Conservation (phyloP, 2,888 invertebrate species). For the Eumerus sabulonum region DNA sequence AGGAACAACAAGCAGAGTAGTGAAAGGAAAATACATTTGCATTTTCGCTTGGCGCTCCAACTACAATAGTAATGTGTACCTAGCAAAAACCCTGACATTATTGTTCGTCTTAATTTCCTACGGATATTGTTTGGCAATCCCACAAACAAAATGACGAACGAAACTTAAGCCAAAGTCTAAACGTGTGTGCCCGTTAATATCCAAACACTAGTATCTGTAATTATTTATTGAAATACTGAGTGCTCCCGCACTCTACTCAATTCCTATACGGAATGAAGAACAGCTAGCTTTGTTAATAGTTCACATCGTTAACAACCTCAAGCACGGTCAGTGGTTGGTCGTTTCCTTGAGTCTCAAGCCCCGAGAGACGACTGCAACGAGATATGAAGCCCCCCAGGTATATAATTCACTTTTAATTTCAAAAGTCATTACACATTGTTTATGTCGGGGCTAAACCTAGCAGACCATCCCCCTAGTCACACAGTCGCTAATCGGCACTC, state of each 20-base stretch:
- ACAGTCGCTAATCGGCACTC: too few species aligned
- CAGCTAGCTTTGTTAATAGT: conserved; percentile 39
- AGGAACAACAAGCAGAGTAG: conserved; percentile 12
- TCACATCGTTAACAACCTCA: conserved; percentile 43
- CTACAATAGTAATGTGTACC: conserved; percentile 12
- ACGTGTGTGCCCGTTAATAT: conserved; percentile 1
- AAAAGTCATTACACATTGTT: conserved; percentile 42
- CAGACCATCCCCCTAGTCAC: too few species aligned
- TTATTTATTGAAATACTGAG: neutral
- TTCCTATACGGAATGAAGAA: conserved; percentile 14
- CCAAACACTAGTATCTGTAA: neutral
- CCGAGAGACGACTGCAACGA: neutral
- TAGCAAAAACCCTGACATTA: conserved; percentile 4
- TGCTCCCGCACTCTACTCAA: neutral
- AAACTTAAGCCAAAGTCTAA: neutral
- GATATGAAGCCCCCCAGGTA: neutral
- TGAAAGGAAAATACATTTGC: conserved; percentile 49
- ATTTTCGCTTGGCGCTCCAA: conserved; percentile 4
- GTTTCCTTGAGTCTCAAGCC: neutral
- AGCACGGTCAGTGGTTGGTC: conserved; percentile 14
- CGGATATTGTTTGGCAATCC: neutral
- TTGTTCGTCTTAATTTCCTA: neutral
- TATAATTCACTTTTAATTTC: conserved; percentile 32
- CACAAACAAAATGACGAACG: too few species aligned
- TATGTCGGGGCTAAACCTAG: conserved; percentile 17